Percentiles rank a stretch among this genome's conserved stretches.
phyloP scores from a whole-genome alignment of 2,888 invertebrate genomes.

The Caenorhabditis doughertyi region DNA sequence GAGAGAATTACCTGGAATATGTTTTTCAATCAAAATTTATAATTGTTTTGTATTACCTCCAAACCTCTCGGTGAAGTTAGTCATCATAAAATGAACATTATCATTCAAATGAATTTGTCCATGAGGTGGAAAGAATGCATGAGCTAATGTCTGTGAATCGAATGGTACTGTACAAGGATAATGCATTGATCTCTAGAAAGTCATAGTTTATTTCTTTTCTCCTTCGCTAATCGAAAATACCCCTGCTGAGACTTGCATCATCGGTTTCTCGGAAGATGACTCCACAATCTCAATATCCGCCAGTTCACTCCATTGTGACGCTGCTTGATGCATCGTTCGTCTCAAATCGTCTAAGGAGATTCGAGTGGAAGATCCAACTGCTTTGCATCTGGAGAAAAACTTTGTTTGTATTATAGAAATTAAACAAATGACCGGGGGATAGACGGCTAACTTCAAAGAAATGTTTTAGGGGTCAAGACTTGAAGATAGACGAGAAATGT shows the following conservation, averaged over 20 bases:
- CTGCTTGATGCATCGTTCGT: constrained; percentile 53
- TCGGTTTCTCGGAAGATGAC: constrained; percentile 14
- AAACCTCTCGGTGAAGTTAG: constrained; percentile 40
- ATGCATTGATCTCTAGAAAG: constrained; percentile 32
- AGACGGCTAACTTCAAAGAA: not conserved
- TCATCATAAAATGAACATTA: constrained; percentile 49
- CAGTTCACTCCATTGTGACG: constrained; percentile 59
- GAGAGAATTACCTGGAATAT: constrained; percentile 42
- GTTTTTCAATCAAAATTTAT: not conserved
- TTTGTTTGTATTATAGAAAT: not conserved
- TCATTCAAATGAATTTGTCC: constrained; percentile 65
- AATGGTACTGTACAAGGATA: constrained; percentile 41
- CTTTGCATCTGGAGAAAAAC: constrained; percentile 39
- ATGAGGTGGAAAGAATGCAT: constrained; percentile 58
- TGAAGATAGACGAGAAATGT: too few relatives aligned
- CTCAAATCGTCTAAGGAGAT: constrained; percentile 45
- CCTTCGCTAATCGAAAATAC: not conserved
- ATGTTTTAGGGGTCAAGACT: not conserved
- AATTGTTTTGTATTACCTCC: constrained; percentile 11
- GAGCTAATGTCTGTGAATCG: constrained; percentile 44
- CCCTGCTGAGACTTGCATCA: constrained; percentile 51
- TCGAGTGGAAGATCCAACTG: constrained; percentile 37
- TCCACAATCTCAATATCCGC: constrained; percentile 59
- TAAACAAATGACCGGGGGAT: not conserved
- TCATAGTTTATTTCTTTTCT: not conserved